Conservation (phyloP, 2,888 invertebrate genomes). For the Cantharis flavilabris region DNA sequence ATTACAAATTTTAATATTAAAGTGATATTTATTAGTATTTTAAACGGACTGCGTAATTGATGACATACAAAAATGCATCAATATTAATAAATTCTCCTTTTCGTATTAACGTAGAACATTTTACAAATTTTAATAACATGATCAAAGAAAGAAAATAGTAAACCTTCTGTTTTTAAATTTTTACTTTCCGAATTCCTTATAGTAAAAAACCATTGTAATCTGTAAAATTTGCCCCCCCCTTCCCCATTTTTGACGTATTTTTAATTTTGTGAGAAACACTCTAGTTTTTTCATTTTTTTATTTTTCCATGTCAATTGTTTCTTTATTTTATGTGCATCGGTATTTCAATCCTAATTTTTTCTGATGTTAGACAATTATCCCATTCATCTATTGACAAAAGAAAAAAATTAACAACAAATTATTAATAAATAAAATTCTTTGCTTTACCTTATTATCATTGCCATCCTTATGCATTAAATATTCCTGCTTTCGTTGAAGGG, state of each 20-base stretch:
- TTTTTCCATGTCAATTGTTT: too few species aligned
- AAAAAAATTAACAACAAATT: neutral
- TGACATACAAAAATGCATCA: too few species aligned
- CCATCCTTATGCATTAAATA: neutral
- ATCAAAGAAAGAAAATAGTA: neutral
- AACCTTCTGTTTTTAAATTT: neutral
- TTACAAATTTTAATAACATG: neutral
- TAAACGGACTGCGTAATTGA: neutral
- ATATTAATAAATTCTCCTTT: neutral
- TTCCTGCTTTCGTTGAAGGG: neutral
- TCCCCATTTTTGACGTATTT: too few species aligned
- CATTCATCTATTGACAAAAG: neutral
- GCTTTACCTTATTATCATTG: neutral
- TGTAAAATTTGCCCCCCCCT: too few species aligned
- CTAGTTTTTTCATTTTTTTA: too few species aligned
- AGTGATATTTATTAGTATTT: neutral
- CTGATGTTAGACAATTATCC: neutral
- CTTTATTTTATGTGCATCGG: too few species aligned
- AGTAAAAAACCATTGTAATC: too few species aligned
- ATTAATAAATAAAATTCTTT: neutral
- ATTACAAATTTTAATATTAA: conserved; percentile 3
- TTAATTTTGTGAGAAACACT: too few species aligned
- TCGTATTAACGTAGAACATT: neutral
- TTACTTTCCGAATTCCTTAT: too few species aligned
- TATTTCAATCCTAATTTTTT: neutral